phyloP scores from a whole-genome alignment of 2,113 vertebrate species.

The Manacus vitellinus region DNA sequence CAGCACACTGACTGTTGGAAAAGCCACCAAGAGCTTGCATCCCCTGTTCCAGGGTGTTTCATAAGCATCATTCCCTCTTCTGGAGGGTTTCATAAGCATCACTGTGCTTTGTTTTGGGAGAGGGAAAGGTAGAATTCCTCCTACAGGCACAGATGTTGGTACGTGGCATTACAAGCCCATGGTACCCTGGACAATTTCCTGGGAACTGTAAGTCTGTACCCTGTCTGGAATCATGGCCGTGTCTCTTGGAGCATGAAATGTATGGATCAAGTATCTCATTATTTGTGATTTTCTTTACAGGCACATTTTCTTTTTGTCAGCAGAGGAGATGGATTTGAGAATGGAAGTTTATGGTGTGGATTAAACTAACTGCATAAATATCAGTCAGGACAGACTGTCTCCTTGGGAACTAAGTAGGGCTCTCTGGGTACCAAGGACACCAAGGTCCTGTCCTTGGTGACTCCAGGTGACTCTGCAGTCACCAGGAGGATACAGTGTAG shows the following conservation, averaged over 20 bases:
- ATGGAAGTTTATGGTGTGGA: background rate
- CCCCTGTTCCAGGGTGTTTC: background rate
- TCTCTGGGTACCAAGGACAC: background rate
- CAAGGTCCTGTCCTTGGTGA: conserved; percentile 35
- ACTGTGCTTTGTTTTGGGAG: background rate
- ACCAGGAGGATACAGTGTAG: background rate
- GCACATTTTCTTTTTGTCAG: background rate
- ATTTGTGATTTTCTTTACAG: background rate
- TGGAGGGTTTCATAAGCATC: background rate
- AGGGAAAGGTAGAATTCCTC: background rate
- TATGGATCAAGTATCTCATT: background rate
- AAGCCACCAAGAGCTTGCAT: rapidly evolving
- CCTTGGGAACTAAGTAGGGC: conserved; percentile 21
- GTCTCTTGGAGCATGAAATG: background rate
- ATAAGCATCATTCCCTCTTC: background rate
- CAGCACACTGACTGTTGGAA: background rate
- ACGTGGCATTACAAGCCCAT: rapidly evolving
- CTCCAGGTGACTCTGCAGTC: conserved; percentile 30
- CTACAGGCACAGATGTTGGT: background rate
- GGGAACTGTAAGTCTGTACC: background rate
- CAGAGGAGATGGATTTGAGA: background rate
- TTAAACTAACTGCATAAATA: background rate
- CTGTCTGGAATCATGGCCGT: background rate
- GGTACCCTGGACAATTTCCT: background rate
- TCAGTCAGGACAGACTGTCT: conserved; percentile 15